These are phyloP conservation scores for Apamea sordens DNA, from an alignment of 2,888 invertebrate genomes.

Conservation along the genomic window DNA sequence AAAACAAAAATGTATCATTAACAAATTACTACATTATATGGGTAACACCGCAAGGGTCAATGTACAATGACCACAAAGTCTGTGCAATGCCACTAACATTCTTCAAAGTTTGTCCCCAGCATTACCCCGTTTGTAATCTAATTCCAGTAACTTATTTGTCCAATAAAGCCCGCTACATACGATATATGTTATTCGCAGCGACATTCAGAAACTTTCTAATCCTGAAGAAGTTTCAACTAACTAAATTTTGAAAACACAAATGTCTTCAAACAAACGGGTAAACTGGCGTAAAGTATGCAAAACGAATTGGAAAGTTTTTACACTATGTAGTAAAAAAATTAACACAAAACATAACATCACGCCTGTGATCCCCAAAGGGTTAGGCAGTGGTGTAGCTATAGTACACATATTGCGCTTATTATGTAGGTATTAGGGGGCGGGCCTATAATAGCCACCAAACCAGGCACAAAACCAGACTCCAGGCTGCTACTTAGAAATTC, in stretches of 20 bases:
- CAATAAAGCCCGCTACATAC: slow-evolving; percentile 22
- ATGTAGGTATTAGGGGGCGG: background rate
- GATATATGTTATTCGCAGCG: slow-evolving; percentile 30
- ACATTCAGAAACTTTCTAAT: slow-evolving; percentile 46
- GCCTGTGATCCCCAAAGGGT: background rate
- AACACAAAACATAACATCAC: background rate
- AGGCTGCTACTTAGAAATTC: background rate
- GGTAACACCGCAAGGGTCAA: slow-evolving; percentile 5
- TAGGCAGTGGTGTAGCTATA: background rate
- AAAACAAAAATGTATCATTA: background rate
- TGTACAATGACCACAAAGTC: background rate
- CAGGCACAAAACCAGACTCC: background rate
- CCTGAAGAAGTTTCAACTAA: slow-evolving; percentile 43
- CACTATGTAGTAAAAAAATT: background rate
- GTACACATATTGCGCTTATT: background rate
- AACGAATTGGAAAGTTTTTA: slow-evolving; percentile 38
- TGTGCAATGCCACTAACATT: slow-evolving; percentile 8
- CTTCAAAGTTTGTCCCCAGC: slow-evolving; percentile 25
- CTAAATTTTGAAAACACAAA: slow-evolving; percentile 47
- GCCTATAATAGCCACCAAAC: background rate
- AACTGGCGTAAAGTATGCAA: slow-evolving; percentile 45
- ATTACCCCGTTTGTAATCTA: slow-evolving; percentile 24
- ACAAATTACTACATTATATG: background rate
- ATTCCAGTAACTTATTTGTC: slow-evolving; percentile 47
- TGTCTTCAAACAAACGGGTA: slow-evolving; percentile 45